Evolutionary conservation across 2,888 invertebrate species (phyloP).

Genomic region (Heliconius ethilla): DNA sequence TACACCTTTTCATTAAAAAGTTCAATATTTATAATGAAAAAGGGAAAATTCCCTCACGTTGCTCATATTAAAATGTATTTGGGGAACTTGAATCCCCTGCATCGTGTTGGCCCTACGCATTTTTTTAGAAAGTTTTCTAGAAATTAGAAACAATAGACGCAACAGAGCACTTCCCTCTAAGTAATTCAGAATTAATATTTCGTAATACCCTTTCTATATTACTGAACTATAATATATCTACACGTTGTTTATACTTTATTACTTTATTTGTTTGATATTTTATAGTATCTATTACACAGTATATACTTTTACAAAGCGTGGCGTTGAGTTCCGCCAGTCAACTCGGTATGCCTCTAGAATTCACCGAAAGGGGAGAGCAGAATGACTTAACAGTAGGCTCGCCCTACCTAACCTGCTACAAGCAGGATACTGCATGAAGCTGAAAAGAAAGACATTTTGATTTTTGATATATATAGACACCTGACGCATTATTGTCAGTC

Average conservation of each 20-base stretch:
- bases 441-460: too few species aligned
- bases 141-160: slow-evolving; percentile 22
- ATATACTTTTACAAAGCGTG: too few species aligned
- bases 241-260: too few species aligned
- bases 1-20: slow-evolving; percentile 35
- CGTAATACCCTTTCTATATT: background rate
- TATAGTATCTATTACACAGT: too few species aligned
- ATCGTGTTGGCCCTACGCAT: slow-evolving; percentile 2
- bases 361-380: too few species aligned
- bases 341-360: too few species aligned
- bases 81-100: slow-evolving; percentile 21
- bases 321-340: too few species aligned
- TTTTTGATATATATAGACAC: too few species aligned
- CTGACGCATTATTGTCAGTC: background rate
- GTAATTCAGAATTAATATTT: background rate
- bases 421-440: too few species aligned
- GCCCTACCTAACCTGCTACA: too few species aligned
- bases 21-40: slow-evolving; percentile 43
- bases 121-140: slow-evolving; percentile 32
- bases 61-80: slow-evolving; percentile 39
- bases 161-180: background rate
- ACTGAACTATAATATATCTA: background rate
- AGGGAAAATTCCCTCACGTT: slow-evolving; percentile 37
- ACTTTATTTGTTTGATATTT: too few species aligned
- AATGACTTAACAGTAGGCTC: too few species aligned